Conservation (phyloP, 2,113 vertebrate species). For the Cochlearius cochlearius region DNA sequence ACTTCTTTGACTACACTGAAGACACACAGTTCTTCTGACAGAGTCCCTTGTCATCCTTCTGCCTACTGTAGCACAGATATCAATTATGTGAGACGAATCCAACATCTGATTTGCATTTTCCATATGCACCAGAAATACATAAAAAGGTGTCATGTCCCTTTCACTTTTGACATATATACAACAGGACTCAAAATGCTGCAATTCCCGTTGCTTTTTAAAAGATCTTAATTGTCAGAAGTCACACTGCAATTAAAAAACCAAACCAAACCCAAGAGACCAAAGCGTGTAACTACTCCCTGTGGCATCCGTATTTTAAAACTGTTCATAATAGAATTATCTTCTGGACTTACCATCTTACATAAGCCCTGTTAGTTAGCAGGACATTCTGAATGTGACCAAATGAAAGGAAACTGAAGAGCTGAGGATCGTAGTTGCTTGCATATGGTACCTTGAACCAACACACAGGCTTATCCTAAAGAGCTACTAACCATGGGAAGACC, state of each 20-base stretch:
- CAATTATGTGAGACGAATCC: not conserved
- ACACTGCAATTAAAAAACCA: not conserved
- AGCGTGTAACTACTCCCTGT: not conserved
- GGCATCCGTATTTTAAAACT: not conserved
- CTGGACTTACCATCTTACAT: not conserved
- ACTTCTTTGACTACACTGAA: not conserved
- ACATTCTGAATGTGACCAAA: not conserved
- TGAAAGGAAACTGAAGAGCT: not conserved
- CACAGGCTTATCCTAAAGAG: not conserved
- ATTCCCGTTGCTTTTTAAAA: not conserved
- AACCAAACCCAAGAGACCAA: not conserved
- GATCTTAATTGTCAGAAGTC: not conserved
- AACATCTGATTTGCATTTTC: not conserved
- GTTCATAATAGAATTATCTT: not conserved
- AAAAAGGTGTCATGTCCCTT: not conserved
- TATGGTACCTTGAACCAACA: not conserved
- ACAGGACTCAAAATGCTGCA: not conserved
- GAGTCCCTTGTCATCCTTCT: not conserved
- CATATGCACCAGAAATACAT: not conserved
- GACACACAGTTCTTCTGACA: not conserved
- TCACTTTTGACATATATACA: not conserved
- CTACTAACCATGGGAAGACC: not conserved
- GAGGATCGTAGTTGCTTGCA: not conserved
- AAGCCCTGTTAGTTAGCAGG: not conserved
- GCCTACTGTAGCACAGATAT: not conserved